Percentiles rank a stretch among this genome's conserved stretches.
Evolutionary conservation across 2,113 vertebrate species (phyloP).

Genomic region (Semnornis frantzii): DNA sequence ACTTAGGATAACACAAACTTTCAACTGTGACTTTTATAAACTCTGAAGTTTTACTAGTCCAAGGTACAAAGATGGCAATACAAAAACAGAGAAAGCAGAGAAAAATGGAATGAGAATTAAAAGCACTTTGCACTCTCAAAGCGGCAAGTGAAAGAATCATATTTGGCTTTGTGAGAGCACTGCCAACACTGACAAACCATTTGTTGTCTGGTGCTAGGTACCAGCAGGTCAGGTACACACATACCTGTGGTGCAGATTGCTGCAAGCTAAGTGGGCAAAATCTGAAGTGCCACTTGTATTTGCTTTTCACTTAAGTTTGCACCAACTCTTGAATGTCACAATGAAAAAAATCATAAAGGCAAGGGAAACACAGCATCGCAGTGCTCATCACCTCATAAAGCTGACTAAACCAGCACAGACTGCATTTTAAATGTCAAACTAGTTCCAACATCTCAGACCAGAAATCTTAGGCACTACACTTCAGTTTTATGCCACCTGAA

Average conservation of each 20-base stretch:
- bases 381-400: neutral
- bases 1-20: neutral
- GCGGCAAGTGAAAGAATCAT: neutral
- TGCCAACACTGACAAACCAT: slow-evolving; percentile 6
- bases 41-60: neutral
- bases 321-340: accelerated
- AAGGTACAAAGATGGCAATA: neutral
- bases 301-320: neutral
- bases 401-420: neutral
- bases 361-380: neutral
- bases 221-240: neutral
- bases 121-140: neutral
- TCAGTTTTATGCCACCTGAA: neutral
- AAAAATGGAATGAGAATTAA: neutral
- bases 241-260: neutral
- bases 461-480: neutral
- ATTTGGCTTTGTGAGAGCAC: neutral
- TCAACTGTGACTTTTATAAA: neutral
- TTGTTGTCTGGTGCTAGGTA: neutral
- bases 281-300: neutral
- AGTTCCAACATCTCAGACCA: neutral
- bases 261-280: neutral
- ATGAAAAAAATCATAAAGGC: neutral
- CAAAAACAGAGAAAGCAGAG: neutral
- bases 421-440: neutral